These are phyloP conservation scores for Hassar affinis DNA, from an alignment of 2,113 vertebrate species.

Conservation along the genomic window DNA sequence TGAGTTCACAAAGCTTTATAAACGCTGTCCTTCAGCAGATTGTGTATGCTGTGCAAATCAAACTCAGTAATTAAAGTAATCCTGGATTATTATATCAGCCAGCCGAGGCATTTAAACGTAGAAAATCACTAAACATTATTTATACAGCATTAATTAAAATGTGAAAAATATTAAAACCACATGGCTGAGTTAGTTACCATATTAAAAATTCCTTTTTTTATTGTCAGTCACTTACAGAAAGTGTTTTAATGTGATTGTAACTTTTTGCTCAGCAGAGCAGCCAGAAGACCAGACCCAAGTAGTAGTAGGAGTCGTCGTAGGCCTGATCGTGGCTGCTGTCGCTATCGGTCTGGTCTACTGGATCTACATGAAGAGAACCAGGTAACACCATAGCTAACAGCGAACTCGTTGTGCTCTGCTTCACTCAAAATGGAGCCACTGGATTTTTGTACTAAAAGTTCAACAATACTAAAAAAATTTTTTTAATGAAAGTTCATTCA, in stretches of 20 bases:
- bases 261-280: constrained; percentile 55
- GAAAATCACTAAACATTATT: neutral
- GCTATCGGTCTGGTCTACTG: constrained; percentile 84
- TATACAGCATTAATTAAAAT: neutral
- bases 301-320: constrained; percentile 89
- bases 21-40: constrained; percentile 45
- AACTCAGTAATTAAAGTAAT: neutral
- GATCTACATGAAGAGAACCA: constrained; percentile 91
- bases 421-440: neutral
- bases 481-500: neutral
- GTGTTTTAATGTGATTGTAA: constrained; percentile 13
- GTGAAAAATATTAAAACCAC: neutral
- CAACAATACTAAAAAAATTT: neutral
- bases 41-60: neutral
- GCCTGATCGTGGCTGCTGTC: constrained; percentile 82
- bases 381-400: constrained; percentile 68
- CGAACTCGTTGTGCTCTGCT: neutral
- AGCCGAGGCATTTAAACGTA: neutral
- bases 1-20: constrained; percentile 66
- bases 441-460: neutral
- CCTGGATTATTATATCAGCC: neutral
- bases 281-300: constrained; percentile 81
- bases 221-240: constrained; percentile 10
- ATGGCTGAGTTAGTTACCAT: neutral
- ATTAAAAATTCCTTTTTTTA: constrained; percentile 54